Base-by-base conservation (phyloP, 1,140 invertebrate genomes). In the Drosophila grimshawi region DNA sequence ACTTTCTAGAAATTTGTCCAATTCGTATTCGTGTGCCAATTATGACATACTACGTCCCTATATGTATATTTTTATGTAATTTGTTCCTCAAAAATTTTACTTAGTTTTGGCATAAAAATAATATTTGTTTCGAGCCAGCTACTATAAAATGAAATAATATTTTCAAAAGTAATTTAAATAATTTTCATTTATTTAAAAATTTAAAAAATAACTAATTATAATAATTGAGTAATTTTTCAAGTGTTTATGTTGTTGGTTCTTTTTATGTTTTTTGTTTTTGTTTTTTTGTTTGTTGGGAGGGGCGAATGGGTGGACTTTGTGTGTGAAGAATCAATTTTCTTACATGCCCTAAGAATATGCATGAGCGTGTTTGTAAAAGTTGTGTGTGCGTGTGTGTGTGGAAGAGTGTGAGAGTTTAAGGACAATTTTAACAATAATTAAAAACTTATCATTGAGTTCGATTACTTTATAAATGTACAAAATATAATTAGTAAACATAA, bases 401-500 rank as follows among this genome's bases (percentile, higher is more conserved):
- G 35, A 37, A 55, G 35, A 39, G 56, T 11, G 32, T 62, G 6
- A 35, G 57, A 51, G 45, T 82, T 82, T 83, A 83, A 82, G 76
- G 85, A 88, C 62, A 76, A 71, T 71, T 80, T 80, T 77, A 86
- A 86, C 79, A 86, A 86, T 88, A 89, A 86, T 83, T 83, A 88
- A 86, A 88, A 86, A 86, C 80, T 88, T 89, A 86, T 64, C 71
- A 79, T 76, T 86, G 82, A 86, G 76, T 78, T 81, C 60, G 70
- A 79, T 81, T 81, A 41, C n/a, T 73, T 83, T 88, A 76, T 76
- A 88, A 88, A 86, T 88, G 82, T 86, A 86, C 83, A 86, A 86
- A 86, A 83, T 80, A 80, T 83, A 88, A 80, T 80, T 77, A 86
- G 82, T 83, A 86, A 86, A 89, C 83, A 89, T 86, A 51, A 83